phyloP scores from a whole-genome alignment of 2,797 vertebrate genomes.

The Scarus forsteni region DNA sequence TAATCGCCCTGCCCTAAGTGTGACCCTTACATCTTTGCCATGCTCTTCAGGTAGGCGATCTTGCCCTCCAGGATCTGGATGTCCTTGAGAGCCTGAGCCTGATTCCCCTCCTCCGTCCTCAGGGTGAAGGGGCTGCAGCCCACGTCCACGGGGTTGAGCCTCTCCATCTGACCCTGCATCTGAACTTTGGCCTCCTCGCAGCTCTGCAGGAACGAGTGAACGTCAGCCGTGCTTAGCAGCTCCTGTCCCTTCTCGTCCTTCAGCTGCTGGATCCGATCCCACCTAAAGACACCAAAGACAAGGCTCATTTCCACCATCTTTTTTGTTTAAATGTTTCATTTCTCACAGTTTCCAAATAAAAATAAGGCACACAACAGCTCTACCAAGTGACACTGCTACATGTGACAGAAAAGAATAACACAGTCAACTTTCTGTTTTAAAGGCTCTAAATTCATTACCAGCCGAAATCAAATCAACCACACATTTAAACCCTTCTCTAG shows the following conservation, averaged over 20 bases:
- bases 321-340: too few relatives aligned
- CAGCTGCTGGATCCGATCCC: constrained; percentile 86
- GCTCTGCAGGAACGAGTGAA: constrained; percentile 86
- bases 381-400: too few relatives aligned
- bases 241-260: constrained; percentile 88
- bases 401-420: too few relatives aligned
- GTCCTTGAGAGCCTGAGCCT: constrained; percentile 80
- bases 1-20: background rate
- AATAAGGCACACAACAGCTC: too few relatives aligned
- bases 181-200: constrained; percentile 82
- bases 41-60: constrained; percentile 86
- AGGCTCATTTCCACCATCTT: background rate
- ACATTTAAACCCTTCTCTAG: too few relatives aligned
- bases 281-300: constrained; percentile 74
- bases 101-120: constrained; percentile 73
- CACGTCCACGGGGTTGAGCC: constrained; percentile 73
- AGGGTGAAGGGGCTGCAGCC: constrained; percentile 74
- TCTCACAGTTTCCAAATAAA: too few relatives aligned
- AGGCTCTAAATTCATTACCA: too few relatives aligned
- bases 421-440: too few relatives aligned
- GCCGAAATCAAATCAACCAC: too few relatives aligned
- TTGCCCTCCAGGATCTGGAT: constrained; percentile 85
- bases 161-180: constrained; percentile 80
- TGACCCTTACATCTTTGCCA: constrained; percentile 84
- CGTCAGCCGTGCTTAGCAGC: constrained; percentile 84